These are phyloP conservation scores for Synanthedon vespiformis DNA, from an alignment of 2,888 invertebrate genomes.

Conservation along the genomic window DNA sequence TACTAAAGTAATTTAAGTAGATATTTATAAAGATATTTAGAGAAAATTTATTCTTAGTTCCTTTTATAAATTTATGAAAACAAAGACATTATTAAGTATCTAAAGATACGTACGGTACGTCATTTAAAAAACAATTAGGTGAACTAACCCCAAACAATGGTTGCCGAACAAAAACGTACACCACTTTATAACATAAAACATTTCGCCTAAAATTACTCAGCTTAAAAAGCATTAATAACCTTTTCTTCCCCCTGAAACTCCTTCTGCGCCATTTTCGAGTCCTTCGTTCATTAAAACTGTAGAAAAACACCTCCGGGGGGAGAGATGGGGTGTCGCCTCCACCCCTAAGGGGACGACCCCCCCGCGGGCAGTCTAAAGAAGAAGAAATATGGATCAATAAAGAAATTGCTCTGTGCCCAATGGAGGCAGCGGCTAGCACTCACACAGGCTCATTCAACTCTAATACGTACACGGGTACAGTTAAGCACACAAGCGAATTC, in stretches of 20 bases:
- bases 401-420: conserved; percentile 69
- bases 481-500: conserved; percentile 13
- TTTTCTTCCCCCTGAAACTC: conserved; percentile 43
- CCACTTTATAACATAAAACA: conserved; percentile 22
- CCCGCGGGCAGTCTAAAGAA: conserved; percentile 60
- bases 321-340: conserved; percentile 8
- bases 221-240: conserved; percentile 68
- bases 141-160: not conserved
- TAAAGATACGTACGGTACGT: not conserved
- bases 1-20: too few species aligned
- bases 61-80: too few species aligned
- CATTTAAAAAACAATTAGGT: not conserved
- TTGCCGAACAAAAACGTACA: conserved; percentile 10
- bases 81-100: too few species aligned
- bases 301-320: conserved; percentile 57
- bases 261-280: conserved; percentile 44
- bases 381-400: conserved; percentile 73
- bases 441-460: conserved; percentile 22
- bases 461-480: conserved; percentile 11
- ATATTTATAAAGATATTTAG: too few species aligned
- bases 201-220: conserved; percentile 54
- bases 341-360: conserved; percentile 15
- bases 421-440: conserved; percentile 48
- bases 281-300: conserved; percentile 67
- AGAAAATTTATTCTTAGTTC: too few species aligned